phyloP scores from a whole-genome alignment of 2,113 vertebrate genomes.

The Pygoscelis antarcticus region DNA sequence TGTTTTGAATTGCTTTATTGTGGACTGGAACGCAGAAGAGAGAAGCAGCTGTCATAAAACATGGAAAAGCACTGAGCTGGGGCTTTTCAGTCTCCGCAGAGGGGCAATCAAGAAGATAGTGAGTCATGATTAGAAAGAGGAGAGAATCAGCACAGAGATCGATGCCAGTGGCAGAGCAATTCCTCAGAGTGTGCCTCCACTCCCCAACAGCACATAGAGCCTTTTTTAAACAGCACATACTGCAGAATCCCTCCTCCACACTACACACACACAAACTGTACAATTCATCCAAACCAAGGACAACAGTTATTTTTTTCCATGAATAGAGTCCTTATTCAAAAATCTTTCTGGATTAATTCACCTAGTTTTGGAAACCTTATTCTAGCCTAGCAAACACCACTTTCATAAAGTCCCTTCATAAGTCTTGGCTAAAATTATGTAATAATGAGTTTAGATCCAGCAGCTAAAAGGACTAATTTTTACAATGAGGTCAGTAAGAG shows the following conservation, averaged over 20 bases:
- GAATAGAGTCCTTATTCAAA: constrained; percentile 19
- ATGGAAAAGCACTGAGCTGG: background rate
- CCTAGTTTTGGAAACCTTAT: background rate
- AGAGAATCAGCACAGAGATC: background rate
- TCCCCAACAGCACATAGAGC: background rate
- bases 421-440: constrained; percentile 38
- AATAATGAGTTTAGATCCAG: constrained; percentile 18
- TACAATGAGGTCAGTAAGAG: constrained; percentile 36
- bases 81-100: background rate
- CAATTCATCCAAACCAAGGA: background rate
- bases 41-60: background rate
- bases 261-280: background rate
- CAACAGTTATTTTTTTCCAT: background rate
- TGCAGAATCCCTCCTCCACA: background rate
- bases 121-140: background rate
- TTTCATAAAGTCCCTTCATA: constrained; percentile 32
- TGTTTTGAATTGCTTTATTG: background rate
- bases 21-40: background rate
- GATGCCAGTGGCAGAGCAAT: background rate
- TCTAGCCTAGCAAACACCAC: constrained; percentile 7
- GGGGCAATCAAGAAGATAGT: accelerated
- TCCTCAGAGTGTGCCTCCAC: background rate
- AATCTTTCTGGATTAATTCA: constrained; percentile 37
- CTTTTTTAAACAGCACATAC: background rate
- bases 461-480: background rate